Percentiles rank a stretch among this genome's conserved stretches.
Conservation (phyloP, 2,797 vertebrate genomes). For the Catostomus latipinnis region DNA sequence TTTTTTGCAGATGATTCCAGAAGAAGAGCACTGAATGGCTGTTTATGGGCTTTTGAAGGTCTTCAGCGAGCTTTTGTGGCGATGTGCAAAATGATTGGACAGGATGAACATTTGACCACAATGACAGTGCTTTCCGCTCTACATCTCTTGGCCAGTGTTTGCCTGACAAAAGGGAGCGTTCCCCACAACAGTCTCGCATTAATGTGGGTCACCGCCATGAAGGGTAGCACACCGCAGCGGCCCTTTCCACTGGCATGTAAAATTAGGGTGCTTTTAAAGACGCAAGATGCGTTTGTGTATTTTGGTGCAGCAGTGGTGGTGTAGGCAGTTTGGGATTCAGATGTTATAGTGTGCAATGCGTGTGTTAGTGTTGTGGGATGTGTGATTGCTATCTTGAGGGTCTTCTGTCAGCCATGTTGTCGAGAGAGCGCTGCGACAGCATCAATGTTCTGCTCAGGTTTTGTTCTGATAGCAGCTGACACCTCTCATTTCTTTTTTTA, state of each 20-base stretch:
- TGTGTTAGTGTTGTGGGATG: slow-evolving; percentile 11
- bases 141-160: slow-evolving; percentile 32
- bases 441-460: slow-evolving; percentile 59
- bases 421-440: slow-evolving; percentile 63
- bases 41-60: neutral
- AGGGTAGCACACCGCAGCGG: neutral
- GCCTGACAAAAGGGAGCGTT: slow-evolving; percentile 1
- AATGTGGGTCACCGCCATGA: slow-evolving; percentile 51
- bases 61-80: neutral
- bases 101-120: neutral
- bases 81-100: neutral
- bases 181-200: neutral
- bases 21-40: neutral
- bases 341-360: neutral
- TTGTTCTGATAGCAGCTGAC: slow-evolving; percentile 49
- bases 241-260: slow-evolving; percentile 12
- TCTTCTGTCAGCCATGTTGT: slow-evolving; percentile 67
- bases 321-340: neutral
- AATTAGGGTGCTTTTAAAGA: neutral
- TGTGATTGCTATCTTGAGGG: slow-evolving; percentile 52
- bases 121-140: slow-evolving; percentile 41
- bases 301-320: neutral
- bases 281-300: neutral
- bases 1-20: no score
- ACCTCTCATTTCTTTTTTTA: neutral